Evolutionary conservation across 2,797 vertebrate genomes (phyloP).

Genomic region (Cryptoblepharus egeriae): DNA sequence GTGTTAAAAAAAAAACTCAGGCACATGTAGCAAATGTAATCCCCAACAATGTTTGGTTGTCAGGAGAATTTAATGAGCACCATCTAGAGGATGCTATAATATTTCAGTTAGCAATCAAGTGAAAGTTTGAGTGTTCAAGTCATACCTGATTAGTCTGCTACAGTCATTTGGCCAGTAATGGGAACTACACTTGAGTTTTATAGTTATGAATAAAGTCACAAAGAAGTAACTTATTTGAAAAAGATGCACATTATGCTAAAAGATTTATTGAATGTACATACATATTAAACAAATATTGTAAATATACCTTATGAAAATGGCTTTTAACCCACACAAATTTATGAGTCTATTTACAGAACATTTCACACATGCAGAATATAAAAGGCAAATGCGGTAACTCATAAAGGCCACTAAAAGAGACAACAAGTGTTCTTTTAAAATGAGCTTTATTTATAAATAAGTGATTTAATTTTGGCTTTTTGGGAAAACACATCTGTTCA

Average conservation of each 20-base stretch:
- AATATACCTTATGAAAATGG: slow-evolving; percentile 45
- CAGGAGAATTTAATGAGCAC: slow-evolving; percentile 40
- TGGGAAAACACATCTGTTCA: background rate
- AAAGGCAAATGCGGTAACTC: slow-evolving; percentile 16
- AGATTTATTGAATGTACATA: slow-evolving; percentile 29
- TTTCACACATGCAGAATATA: slow-evolving; percentile 11
- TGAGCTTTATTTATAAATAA: slow-evolving; percentile 2
- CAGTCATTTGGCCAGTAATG: slow-evolving; percentile 8
- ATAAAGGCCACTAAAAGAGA: slow-evolving; percentile 14
- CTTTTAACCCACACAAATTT: slow-evolving; percentile 31
- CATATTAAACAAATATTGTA: slow-evolving; percentile 35
- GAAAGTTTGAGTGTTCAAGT: slow-evolving; percentile 12
- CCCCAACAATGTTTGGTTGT: background rate
- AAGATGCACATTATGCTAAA: slow-evolving; percentile 30
- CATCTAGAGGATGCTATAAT: slow-evolving; percentile 28
- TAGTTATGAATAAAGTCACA: slow-evolving; percentile 32
- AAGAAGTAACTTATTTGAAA: slow-evolving; percentile 37
- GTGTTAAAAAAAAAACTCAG: slow-evolving; percentile 3
- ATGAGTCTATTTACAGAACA: slow-evolving; percentile 31
- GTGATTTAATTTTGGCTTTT: slow-evolving; percentile 34
- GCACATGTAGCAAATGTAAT: slow-evolving; percentile 25
- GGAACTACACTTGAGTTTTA: slow-evolving; percentile 23
- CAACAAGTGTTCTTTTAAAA: slow-evolving; percentile 35
- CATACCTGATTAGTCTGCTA: slow-evolving; percentile 34
- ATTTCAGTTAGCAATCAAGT: slow-evolving; percentile 40